Percentiles rank a stretch among this genome's conserved stretches.
Evolutionary conservation across 2,113 vertebrate species (phyloP).

Genomic region (Gopherus evgoodei): DNA sequence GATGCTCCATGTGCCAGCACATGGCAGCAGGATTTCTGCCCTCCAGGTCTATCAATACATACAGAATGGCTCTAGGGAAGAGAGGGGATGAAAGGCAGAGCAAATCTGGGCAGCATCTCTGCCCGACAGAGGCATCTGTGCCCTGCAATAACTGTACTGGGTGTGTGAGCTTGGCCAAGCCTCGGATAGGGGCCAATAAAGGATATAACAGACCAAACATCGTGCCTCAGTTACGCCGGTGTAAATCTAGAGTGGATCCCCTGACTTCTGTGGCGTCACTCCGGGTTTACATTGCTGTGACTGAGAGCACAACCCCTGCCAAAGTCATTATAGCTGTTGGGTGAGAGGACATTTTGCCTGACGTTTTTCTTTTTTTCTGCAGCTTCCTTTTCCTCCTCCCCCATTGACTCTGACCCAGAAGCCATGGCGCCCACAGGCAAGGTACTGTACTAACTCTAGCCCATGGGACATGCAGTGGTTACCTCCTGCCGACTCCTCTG

Average conservation of each 20-base stretch:
- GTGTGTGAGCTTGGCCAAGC: no score
- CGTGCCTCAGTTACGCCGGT: not conserved
- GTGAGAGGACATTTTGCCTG: not conserved
- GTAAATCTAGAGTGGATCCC: not conserved
- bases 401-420: not conserved
- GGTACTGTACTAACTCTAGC: slow-evolving; percentile 42
- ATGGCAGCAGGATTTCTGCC: no score
- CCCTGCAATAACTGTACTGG: no score
- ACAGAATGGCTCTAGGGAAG: no score
- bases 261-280: not conserved
- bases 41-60: no score
- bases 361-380: not conserved
- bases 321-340: not conserved
- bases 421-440: slow-evolving; percentile 72
- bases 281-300: not conserved
- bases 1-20: no score
- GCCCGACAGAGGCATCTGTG: no score
- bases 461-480: not conserved
- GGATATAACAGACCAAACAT: not conserved
- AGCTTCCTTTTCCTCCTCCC: not conserved
- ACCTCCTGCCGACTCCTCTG: not conserved
- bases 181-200: no score
- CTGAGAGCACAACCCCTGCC: not conserved
- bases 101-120: no score
- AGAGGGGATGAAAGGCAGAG: no score